These are phyloP conservation scores for Slavum lentiscoides DNA, from an alignment of 2,888 invertebrate genomes.

Conservation along the genomic window DNA sequence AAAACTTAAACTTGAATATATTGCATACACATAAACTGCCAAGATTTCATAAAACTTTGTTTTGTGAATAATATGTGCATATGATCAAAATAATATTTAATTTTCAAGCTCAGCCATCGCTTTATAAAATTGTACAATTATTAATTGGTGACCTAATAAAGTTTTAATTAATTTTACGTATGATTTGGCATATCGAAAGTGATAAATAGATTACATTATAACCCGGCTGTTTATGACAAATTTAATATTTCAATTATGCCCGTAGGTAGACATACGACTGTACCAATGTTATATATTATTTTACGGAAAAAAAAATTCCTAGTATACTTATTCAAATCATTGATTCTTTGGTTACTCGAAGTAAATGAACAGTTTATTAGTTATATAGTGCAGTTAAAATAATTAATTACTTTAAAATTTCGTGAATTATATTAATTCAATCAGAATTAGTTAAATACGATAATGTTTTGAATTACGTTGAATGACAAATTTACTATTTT, in stretches of 20 bases:
- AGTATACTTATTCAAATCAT: too few species aligned
- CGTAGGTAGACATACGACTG: too few species aligned
- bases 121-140: conserved; percentile 10
- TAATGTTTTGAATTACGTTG: too few species aligned
- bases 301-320: too few species aligned
- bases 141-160: conserved; percentile 17
- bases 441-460: too few species aligned
- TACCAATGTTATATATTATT: too few species aligned
- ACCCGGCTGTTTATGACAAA: not conserved
- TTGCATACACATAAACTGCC: not conserved
- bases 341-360: too few species aligned
- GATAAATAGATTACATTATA: not conserved
- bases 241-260: not conserved
- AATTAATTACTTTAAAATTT: too few species aligned
- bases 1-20: conserved; percentile 31
- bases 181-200: not conserved
- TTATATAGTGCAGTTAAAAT: too few species aligned
- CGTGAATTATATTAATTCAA: too few species aligned
- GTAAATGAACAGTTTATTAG: too few species aligned
- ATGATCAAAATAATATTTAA: conserved; percentile 20
- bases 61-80: conserved; percentile 29
- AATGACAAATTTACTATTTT: too few species aligned
- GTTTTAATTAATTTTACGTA: conserved; percentile 37
- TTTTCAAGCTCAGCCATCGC: not conserved
- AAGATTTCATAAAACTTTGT: conserved; percentile 8